Conservation (phyloP, 2,113 vertebrate species). For the Strigops habroptila region DNA sequence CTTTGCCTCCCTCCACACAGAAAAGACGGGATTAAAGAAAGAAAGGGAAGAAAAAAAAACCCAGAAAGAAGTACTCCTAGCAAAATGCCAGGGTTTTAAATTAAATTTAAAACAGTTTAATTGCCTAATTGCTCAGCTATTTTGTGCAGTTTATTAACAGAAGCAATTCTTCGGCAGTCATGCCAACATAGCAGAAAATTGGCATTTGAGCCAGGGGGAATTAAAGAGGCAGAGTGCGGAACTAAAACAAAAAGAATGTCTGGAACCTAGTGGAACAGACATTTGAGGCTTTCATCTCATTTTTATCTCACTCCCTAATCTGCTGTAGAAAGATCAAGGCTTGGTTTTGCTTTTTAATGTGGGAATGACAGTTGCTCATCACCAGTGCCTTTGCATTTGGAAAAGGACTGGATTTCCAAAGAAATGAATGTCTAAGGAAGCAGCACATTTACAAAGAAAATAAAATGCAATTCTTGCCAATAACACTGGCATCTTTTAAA, state of each 20-base stretch:
- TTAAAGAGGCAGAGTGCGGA: constrained; percentile 81
- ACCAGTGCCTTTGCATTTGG: constrained; percentile 44
- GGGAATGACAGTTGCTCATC: constrained; percentile 62
- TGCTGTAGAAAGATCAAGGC: constrained; percentile 64
- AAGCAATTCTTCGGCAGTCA: constrained; percentile 82
- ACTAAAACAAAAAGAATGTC: constrained; percentile 78
- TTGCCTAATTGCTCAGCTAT: constrained; percentile 89
- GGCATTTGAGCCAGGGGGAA: constrained; percentile 86
- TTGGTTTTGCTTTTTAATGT: constrained; percentile 60
- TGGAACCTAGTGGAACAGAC: constrained; percentile 85
- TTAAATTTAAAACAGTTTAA: constrained; percentile 86
- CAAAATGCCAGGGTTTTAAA: constrained; percentile 75
- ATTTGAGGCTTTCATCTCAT: constrained; percentile 74
- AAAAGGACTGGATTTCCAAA: constrained; percentile 46
- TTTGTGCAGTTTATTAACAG: constrained; percentile 84
- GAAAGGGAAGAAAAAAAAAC: neutral
- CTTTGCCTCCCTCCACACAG: neutral
- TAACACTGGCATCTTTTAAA: constrained; percentile 65
- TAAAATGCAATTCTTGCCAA: constrained; percentile 60
- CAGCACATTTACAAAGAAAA: constrained; percentile 58
- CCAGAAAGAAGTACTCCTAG: constrained; percentile 35
- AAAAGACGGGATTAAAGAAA: constrained; percentile 14
- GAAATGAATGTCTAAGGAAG: constrained; percentile 43
- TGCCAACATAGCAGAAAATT: constrained; percentile 91
- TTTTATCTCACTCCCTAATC: constrained; percentile 55